phyloP scores from a whole-genome alignment of 2,113 vertebrate genomes.

The Chiloscyllium plagiosum region DNA sequence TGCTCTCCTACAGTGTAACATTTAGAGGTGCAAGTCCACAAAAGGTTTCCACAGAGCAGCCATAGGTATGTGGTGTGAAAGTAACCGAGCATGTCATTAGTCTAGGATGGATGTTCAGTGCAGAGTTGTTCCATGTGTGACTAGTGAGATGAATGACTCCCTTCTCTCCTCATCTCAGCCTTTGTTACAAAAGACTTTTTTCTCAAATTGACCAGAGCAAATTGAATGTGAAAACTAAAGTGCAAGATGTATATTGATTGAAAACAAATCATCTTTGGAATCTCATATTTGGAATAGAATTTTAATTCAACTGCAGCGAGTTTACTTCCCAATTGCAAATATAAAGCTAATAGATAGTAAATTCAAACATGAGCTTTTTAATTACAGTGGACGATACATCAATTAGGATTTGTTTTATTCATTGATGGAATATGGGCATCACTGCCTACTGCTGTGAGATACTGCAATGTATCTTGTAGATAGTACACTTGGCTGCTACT shows the following conservation, averaged over 20 bases:
- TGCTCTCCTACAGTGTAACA: background rate
- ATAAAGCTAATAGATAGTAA: background rate
- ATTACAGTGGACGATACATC: background rate
- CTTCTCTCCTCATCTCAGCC: background rate
- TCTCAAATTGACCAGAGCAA: background rate
- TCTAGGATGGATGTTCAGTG: background rate
- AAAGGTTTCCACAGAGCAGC: background rate
- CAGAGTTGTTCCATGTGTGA: conserved; percentile 1
- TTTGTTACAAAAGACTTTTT: background rate
- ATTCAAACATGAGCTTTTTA: background rate
- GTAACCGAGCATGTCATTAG: background rate
- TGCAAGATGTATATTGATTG: background rate
- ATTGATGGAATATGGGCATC: too few relatives aligned
- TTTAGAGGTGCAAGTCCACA: background rate
- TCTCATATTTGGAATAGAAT: background rate
- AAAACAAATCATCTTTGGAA: background rate
- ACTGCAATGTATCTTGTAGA: too few relatives aligned
- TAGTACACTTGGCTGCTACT: too few relatives aligned
- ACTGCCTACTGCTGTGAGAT: too few relatives aligned
- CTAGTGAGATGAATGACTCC: background rate
- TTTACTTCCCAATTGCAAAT: background rate
- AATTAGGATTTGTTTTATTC: background rate
- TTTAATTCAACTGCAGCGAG: background rate
- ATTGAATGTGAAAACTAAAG: background rate
- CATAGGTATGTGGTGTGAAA: background rate